Evolutionary conservation across 2,888 invertebrate genomes (phyloP), one percentile per base, ranked within the genome.

Genomic region (Drosophila neonasuta): DNA sequence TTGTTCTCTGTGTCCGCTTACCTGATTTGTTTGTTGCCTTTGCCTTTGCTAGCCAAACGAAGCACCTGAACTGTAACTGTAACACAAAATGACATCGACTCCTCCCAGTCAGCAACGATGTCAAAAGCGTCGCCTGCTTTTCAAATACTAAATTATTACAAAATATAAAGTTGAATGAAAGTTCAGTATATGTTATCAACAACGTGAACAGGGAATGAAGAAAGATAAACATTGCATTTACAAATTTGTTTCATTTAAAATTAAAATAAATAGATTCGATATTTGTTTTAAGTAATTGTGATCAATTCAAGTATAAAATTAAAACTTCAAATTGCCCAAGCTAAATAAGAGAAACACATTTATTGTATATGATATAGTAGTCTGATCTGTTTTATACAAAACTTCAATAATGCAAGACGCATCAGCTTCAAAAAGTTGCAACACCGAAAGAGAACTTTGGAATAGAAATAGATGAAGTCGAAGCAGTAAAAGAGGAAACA

Each of bases 31-130:
- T 17, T 10, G 39, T 10, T 44, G 8, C 13, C 15, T 20, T 10
- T 44, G 8, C 13, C n/a, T 20, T 34, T 17, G 49, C 32, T 30
- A 24, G 20, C 46, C 46, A 3, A 36, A 55, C 11, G 34, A 34
- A 51, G 39, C 50, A 15, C 30, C n/a, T 34, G 10, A 52, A 44
- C 54, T 51, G 29, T 58, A 51, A 34, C 41, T 17, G 29, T 9
- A 24, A 46, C 41, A 1, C 4, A 29, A 44, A 55, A 11, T 44
- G 54, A 54, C 32, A 46, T 29, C 52, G 49, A 50, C 20, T 20
- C 20, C 15, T n/a, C 10, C 11, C n/a, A 5, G 6, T 17, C 32
- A 4, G 36, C 15, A 15, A 46, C 24, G 10, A 17, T 13, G 13
- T 0, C 6, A 11, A n/a, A 11, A 24, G 8, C 51, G 13, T 32